These are phyloP conservation scores for Hucho hucho DNA, from an alignment of 2,113 vertebrate genomes.

Conservation along the genomic window DNA sequence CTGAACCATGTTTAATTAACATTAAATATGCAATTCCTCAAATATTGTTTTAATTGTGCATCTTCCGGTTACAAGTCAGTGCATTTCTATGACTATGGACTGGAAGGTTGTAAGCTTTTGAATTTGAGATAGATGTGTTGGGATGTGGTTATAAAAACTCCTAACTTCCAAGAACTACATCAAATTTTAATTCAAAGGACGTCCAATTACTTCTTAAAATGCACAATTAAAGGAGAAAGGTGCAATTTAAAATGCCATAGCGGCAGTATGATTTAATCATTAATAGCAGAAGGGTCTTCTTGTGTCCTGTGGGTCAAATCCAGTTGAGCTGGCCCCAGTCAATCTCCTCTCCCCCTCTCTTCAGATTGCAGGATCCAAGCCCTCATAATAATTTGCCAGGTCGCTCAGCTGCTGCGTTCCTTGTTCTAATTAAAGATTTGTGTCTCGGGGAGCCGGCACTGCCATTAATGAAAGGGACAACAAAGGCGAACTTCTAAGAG, in stretches of 20 bases:
- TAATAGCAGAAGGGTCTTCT: background rate
- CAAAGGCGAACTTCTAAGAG: slow-evolving; percentile 40
- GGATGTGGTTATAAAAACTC: too few species aligned
- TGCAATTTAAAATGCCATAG: background rate
- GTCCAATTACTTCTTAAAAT: background rate
- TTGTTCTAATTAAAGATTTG: slow-evolving; percentile 59
- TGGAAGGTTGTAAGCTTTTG: background rate
- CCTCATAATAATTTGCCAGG: slow-evolving; percentile 8
- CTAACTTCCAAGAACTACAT: background rate
- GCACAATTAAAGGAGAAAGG: background rate
- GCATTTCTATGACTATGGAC: background rate
- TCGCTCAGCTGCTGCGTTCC: slow-evolving; percentile 26
- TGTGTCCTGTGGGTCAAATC: slow-evolving; percentile 24
- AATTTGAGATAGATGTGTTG: background rate
- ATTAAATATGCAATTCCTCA: background rate
- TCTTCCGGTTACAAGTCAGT: background rate
- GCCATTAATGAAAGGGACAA: slow-evolving; percentile 52
- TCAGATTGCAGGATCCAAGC: slow-evolving; percentile 13
- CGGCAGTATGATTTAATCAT: background rate
- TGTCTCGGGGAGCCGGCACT: slow-evolving; percentile 41
- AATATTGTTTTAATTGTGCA: background rate
- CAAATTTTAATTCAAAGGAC: too few species aligned
- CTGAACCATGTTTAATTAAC: slow-evolving; percentile 27
- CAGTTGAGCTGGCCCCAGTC: slow-evolving; percentile 5
- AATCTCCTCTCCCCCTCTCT: background rate